Base-by-base conservation (phyloP, 2,113 vertebrate genomes). In the Eptesicus fuscus region DNA sequence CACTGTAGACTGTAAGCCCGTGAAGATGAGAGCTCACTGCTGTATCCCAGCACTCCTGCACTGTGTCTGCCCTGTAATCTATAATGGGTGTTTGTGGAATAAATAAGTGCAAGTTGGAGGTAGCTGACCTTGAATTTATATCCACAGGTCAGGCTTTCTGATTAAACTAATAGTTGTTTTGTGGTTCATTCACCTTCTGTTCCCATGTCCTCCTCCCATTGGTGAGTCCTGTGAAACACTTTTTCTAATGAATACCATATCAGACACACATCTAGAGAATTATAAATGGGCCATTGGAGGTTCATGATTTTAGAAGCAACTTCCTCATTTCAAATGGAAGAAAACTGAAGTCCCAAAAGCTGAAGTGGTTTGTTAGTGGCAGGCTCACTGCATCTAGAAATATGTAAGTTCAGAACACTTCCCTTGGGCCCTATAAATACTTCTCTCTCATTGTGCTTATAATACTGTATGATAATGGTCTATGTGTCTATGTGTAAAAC, bases 271-370 rank as follows among this genome's bases (percentile, higher is more conserved):
- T 44, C 74, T 59, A 83, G 69, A 90, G 32, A 94, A 23, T 93
- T 73, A 77, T 53, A 86, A 84, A 77, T 74, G 76, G 61, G 32
- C 47, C 35, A 37, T 61, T 87, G 82, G 20, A 74, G 28, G 56
- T 32, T 93, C 73, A 74, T 49, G 83, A 73, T 76, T 92, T 88
- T 77, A 65, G 67, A 92, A n/a, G 28, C 25, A 32, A 23, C 78
- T 76, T 96, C 82, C 88, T 90, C 91, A 85, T 83, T 95, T 93
- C 82, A 86, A 91, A 74, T 37, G 32, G 40, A 92, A 88, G 49
- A 84, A 92, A 90, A 61, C 9, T n/a, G 22, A 93, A 76, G 83
- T 59, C n/a, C 35, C 25, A 9, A 86, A 87, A 88, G 65, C 51
- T 88, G 90, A 85, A 10, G 12, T 76, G 65, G 47, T 67, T 83